Percentiles rank a stretch among this genome's conserved stretches.
phyloP scores from a whole-genome alignment of 2,113 vertebrate genomes.

The Nothobranchius kuhntae region DNA sequence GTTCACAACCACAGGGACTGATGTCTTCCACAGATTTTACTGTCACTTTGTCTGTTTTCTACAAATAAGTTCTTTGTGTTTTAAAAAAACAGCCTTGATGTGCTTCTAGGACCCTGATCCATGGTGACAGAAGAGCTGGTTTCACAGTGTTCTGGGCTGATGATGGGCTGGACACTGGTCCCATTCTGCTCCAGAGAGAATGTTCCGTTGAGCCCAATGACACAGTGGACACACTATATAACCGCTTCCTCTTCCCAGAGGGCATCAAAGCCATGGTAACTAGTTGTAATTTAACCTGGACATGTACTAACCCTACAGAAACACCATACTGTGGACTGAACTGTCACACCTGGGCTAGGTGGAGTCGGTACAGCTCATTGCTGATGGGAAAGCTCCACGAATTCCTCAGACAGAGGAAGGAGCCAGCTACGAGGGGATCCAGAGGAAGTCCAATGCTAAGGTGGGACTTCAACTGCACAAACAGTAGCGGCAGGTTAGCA shows the following conservation, averaged over 20 bases:
- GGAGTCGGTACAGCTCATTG: conserved; percentile 93
- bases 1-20: too few relatives aligned
- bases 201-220: conserved; percentile 88
- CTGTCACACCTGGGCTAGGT: conserved; percentile 77
- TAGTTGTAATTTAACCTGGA: background rate
- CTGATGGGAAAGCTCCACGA: conserved; percentile 88
- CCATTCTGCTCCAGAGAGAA: conserved; percentile 91
- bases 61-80: too few relatives aligned
- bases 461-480: conserved; percentile 66
- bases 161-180: conserved; percentile 94
- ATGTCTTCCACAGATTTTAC: too few relatives aligned
- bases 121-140: conserved; percentile 92
- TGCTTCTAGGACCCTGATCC: conserved; percentile 90
- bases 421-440: conserved; percentile 95
- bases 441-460: conserved; percentile 92
- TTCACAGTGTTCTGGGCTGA: conserved; percentile 98
- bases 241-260: conserved; percentile 94
- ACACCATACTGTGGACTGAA: background rate
- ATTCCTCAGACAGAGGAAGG: conserved; percentile 88
- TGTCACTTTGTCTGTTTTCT: too few relatives aligned
- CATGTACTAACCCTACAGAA: too few relatives aligned
- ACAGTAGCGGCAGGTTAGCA: too few relatives aligned
- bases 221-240: conserved; percentile 93
- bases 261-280: conserved; percentile 96
- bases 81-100: background rate